These are phyloP conservation scores for Pararge aegeria DNA, from an alignment of 1,140 invertebrate genomes.

Conservation along the genomic window DNA sequence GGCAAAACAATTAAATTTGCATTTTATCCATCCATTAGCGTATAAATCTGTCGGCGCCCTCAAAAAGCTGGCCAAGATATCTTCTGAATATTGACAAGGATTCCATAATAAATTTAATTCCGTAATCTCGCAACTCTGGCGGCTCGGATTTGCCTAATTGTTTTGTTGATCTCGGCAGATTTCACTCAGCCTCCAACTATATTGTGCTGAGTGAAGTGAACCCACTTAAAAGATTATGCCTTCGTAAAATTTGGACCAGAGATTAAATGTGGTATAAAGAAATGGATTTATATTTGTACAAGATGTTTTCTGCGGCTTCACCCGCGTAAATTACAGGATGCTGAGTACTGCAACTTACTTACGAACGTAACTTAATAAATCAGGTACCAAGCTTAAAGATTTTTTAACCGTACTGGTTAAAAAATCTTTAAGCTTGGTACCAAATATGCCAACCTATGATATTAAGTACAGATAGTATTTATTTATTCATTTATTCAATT, in stretches of 20 bases:
- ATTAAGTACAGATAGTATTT: too few relatives aligned
- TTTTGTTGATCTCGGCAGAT: slow-evolving; percentile 31
- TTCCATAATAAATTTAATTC: slow-evolving; percentile 30
- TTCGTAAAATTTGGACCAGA: neutral
- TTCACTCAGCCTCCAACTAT: slow-evolving; percentile 4
- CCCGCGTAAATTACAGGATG: neutral
- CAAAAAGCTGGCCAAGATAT: slow-evolving; percentile 1
- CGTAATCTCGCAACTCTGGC: slow-evolving; percentile 24
- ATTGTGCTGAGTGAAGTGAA: neutral
- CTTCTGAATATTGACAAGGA: slow-evolving; percentile 22
- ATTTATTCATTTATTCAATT: too few relatives aligned
- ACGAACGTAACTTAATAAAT: too few relatives aligned
- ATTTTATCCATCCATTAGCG: slow-evolving; percentile 7
- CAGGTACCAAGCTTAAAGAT: too few relatives aligned
- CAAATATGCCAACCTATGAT: too few relatives aligned
- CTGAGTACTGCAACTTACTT: too few relatives aligned
- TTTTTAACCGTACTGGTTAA: too few relatives aligned
- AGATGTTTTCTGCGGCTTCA: neutral
- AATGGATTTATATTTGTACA: neutral
- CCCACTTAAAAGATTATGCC: neutral
- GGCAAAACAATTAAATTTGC: slow-evolving; percentile 2
- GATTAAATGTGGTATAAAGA: neutral
- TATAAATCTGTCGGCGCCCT: slow-evolving; percentile 5
- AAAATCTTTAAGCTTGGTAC: too few relatives aligned
- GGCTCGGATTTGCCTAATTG: slow-evolving; percentile 30